Conservation (phyloP, 2,888 invertebrate genomes). For the Pediacus dermestoides region DNA sequence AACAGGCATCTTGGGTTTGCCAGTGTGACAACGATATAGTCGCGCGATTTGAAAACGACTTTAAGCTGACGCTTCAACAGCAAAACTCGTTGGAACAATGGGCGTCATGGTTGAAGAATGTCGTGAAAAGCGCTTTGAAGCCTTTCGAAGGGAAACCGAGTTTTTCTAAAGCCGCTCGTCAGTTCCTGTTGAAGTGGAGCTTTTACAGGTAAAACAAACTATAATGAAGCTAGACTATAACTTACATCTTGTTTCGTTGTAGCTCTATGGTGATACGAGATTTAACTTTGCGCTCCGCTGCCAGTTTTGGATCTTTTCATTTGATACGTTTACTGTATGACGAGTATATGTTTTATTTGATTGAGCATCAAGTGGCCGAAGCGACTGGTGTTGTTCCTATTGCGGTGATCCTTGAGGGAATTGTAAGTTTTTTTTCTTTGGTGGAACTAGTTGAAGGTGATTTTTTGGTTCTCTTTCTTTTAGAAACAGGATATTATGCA, state of each 20-base stretch:
- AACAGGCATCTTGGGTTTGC: slow-evolving; percentile 95
- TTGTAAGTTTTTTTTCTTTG: slow-evolving; percentile 49
- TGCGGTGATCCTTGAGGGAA: slow-evolving; percentile 79
- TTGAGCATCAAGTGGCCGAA: slow-evolving; percentile 93
- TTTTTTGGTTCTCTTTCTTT: slow-evolving; percentile 21
- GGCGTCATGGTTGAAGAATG: slow-evolving; percentile 95
- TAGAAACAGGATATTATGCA: slow-evolving; percentile 48
- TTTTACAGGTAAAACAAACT: slow-evolving; percentile 77
- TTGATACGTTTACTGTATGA: slow-evolving; percentile 95
- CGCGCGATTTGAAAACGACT: slow-evolving; percentile 81
- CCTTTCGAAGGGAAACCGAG: slow-evolving; percentile 81
- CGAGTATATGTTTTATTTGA: slow-evolving; percentile 98
- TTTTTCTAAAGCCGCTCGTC: slow-evolving; percentile 80
- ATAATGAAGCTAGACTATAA: no score
- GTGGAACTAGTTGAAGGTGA: background rate
- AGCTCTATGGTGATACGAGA: slow-evolving; percentile 98
- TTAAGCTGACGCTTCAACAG: slow-evolving; percentile 86
- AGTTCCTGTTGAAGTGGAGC: slow-evolving; percentile 97
- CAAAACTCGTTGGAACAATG: slow-evolving; percentile 95
- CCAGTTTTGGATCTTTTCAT: slow-evolving; percentile 99
- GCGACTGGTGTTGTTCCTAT: slow-evolving; percentile 90
- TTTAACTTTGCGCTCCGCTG: slow-evolving; percentile 91
- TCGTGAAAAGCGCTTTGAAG: slow-evolving; percentile 85
- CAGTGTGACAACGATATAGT: slow-evolving; percentile 83
- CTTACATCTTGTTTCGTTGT: slow-evolving; percentile 37